Percentiles rank a stretch among this genome's conserved stretches.
These are phyloP conservation scores for Ctena decussata DNA, from an alignment of 2,888 invertebrate species.

Conservation along the genomic window DNA sequence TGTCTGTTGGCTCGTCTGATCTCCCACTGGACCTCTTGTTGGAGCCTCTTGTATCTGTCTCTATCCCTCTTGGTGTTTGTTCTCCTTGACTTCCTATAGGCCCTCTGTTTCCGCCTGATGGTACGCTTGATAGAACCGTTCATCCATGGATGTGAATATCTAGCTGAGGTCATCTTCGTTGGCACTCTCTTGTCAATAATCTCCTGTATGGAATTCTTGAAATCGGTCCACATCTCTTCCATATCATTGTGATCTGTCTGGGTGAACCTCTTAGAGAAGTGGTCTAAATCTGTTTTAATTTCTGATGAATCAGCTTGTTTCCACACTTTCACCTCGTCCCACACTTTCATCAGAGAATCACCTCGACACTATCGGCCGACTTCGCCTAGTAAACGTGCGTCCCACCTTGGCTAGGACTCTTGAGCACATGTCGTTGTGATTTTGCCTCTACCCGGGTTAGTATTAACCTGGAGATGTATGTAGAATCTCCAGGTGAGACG, in stretches of 20 bases:
- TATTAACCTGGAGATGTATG: too few relatives aligned
- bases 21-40: slow-evolving; percentile 19
- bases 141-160: slow-evolving; percentile 22
- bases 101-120: slow-evolving; percentile 22
- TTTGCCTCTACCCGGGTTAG: too few relatives aligned
- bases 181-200: slow-evolving; percentile 19
- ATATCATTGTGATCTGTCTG: not conserved
- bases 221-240: not conserved
- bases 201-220: not conserved
- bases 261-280: not conserved
- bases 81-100: slow-evolving; percentile 11
- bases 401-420: too few relatives aligned
- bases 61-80: slow-evolving; percentile 1
- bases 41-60: slow-evolving; percentile 23
- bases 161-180: slow-evolving; percentile 7
- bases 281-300: too few relatives aligned
- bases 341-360: not conserved
- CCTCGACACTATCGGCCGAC: too few relatives aligned
- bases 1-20: slow-evolving; percentile 15
- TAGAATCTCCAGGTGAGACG: too few relatives aligned
- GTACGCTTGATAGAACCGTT: slow-evolving; percentile 17
- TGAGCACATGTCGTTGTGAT: too few relatives aligned
- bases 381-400: too few relatives aligned
- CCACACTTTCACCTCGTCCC: too few relatives aligned
- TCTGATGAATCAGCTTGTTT: slow-evolving; percentile 6